phyloP scores from a whole-genome alignment of 1,140 invertebrate genomes.

The Sycophila sp. region DNA sequence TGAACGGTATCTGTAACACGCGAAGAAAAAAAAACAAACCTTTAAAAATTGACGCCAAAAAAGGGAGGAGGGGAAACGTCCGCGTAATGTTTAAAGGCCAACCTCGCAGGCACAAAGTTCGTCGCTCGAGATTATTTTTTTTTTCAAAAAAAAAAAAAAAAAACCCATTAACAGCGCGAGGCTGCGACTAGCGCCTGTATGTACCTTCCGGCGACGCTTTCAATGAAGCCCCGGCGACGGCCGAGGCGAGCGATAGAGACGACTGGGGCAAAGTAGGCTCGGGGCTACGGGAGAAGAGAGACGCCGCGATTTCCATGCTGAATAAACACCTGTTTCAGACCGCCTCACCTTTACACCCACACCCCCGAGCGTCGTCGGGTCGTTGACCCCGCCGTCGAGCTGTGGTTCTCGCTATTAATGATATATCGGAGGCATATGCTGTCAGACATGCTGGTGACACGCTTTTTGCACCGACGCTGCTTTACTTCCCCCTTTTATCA shows the following conservation, averaged over 20 bases:
- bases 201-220: slow-evolving; percentile 9
- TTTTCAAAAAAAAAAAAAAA: too few species aligned
- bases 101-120: too few species aligned
- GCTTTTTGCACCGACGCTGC: background rate
- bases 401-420: background rate
- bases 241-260: background rate
- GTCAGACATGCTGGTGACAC: slow-evolving; percentile 30
- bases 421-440: background rate
- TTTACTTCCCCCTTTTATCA: too few species aligned
- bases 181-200: background rate
- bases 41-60: too few species aligned
- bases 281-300: slow-evolving; percentile 35
- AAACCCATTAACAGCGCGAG: slow-evolving; percentile 29
- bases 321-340: slow-evolving; percentile 60
- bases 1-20: slow-evolving; percentile 36
- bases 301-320: slow-evolving; percentile 50
- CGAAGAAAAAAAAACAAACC: too few species aligned
- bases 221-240: background rate
- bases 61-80: too few species aligned
- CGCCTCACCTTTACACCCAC: slow-evolving; percentile 25
- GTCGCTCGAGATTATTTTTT: too few species aligned
- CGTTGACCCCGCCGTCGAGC: background rate
- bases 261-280: slow-evolving; percentile 18
- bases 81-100: too few species aligned
- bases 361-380: background rate